phyloP scores from a whole-genome alignment of 2,113 vertebrate genomes.

The Hydrolagus affinis region DNA sequence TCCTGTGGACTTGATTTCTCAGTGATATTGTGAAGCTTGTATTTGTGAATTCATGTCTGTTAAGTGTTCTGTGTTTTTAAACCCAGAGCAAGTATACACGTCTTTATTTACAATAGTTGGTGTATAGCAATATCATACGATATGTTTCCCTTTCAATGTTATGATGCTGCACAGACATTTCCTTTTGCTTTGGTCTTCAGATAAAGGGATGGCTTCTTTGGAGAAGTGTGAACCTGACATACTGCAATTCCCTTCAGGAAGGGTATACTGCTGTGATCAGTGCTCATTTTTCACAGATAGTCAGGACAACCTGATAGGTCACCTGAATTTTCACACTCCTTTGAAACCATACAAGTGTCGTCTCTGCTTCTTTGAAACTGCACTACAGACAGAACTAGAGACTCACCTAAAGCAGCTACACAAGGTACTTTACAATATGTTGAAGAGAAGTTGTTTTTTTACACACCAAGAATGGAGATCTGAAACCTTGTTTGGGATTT shows the following conservation, averaged over 20 bases:
- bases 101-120: no score
- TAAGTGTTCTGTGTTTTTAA: no score
- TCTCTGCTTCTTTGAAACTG: conserved; percentile 20
- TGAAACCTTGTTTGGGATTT: background rate
- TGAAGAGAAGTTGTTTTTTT: background rate
- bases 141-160: background rate
- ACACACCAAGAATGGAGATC: background rate
- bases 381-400: conserved; percentile 13
- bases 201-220: background rate
- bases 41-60: no score
- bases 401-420: conserved; percentile 14
- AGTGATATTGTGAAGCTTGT: no score
- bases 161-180: background rate
- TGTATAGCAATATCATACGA: no score
- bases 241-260: conserved; percentile 4
- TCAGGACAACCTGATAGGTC: background rate
- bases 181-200: conserved; percentile 13
- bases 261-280: conserved; percentile 16
- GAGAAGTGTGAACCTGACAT: background rate
- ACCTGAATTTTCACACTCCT: background rate
- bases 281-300: conserved; percentile 10
- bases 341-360: conserved; percentile 24
- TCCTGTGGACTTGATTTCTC: background rate
- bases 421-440: conserved; percentile 14
- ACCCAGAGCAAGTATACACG: no score